These are phyloP conservation scores for Strigamia maritima DNA, from an alignment of 2,888 invertebrate genomes.

Conservation along the genomic window DNA sequence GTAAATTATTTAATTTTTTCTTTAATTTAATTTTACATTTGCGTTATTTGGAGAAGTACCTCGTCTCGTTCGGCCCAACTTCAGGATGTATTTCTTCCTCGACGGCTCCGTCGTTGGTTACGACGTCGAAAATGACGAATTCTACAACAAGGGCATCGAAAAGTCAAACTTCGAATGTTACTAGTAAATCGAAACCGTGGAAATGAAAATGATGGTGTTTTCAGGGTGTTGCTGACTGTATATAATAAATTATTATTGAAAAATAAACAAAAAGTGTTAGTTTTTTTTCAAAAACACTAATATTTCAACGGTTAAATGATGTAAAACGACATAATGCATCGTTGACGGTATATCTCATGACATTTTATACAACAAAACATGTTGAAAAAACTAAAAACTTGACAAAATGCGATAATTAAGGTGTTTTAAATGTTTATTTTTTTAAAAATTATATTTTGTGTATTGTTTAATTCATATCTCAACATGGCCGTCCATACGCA, in stretches of 20 bases:
- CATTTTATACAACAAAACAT: no score
- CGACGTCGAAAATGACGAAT: not conserved
- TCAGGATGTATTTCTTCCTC: not conserved
- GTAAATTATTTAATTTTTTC: not conserved
- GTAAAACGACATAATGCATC: no score
- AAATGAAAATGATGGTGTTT: not conserved
- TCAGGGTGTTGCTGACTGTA: not conserved
- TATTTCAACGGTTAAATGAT: no score
- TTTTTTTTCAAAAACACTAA: no score
- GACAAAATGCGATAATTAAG: no score
- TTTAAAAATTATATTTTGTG: no score
- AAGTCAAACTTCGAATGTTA: not conserved
- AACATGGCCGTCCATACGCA: no score
- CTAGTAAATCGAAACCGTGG: not conserved
- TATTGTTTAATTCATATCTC: no score
- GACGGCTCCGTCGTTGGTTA: not conserved
- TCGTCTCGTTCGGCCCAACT: not conserved
- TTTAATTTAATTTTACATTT: conserved; percentile 1
- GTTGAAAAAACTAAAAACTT: no score
- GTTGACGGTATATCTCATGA: no score
- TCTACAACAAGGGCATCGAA: not conserved
- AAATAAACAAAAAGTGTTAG: not conserved
- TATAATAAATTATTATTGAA: not conserved
- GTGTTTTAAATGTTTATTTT: no score
- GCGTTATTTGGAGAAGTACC: not conserved